phyloP scores from a whole-genome alignment of 1,140 invertebrate genomes.

The Holotrichia oblita region DNA sequence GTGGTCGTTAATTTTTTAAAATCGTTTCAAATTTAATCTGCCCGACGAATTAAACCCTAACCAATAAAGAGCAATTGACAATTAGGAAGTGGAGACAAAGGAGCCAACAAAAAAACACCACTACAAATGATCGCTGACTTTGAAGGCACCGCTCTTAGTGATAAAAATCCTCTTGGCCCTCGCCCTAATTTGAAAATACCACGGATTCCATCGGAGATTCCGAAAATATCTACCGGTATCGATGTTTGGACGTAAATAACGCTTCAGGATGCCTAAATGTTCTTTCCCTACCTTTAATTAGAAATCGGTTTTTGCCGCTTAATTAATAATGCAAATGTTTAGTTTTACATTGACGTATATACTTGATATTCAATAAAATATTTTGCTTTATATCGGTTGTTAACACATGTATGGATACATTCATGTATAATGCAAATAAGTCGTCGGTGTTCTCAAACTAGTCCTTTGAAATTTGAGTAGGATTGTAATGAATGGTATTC shows the following conservation, averaged over 20 bases:
- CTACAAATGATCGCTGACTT: constrained; percentile 31
- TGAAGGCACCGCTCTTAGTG: constrained; percentile 19
- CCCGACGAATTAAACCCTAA: constrained; percentile 23
- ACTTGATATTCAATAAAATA: background rate
- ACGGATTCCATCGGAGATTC: background rate
- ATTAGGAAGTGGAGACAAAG: constrained; percentile 34
- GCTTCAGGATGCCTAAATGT: constrained; percentile 2
- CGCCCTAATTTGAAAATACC: constrained; percentile 37
- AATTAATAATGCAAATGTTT: constrained; percentile 9
- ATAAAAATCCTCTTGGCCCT: constrained; percentile 26
- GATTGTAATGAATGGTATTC: no score
- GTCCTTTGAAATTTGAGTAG: constrained; percentile 3
- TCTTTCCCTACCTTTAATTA: background rate
- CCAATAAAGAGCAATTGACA: constrained; percentile 39
- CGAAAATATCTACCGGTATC: constrained; percentile 23
- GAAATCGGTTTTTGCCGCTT: background rate
- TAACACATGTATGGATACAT: background rate
- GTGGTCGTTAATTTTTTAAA: constrained; percentile 33
- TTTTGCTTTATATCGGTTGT: background rate
- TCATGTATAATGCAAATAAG: background rate
- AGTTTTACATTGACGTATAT: background rate
- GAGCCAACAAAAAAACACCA: constrained; percentile 13
- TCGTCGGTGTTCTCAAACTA: background rate
- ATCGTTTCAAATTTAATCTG: constrained; percentile 23
- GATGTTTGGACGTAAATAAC: constrained; percentile 26